A percentile compares a stretch with the other conserved stretches of the same genome.
Evolutionary conservation across 2,113 vertebrate genomes (phyloP).

Genomic region (Anoplopoma fimbria): DNA sequence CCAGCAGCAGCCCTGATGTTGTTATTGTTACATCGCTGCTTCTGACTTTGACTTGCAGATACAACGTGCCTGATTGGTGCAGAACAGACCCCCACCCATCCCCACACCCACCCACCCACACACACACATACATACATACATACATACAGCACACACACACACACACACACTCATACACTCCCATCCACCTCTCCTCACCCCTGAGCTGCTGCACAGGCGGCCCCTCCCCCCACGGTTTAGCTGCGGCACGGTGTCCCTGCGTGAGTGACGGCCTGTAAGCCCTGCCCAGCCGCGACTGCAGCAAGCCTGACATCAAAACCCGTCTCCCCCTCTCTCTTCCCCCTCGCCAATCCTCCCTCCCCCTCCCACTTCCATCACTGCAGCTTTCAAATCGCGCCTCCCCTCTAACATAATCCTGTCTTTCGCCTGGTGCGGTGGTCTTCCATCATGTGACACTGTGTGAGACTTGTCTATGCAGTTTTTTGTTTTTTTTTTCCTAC

Average conservation of each 20-base stretch:
- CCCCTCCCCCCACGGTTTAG: constrained; percentile 70
- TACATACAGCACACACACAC: not conserved
- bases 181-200: constrained; percentile 30
- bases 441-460: constrained; percentile 30
- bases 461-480: not conserved
- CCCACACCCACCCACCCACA: not conserved
- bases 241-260: constrained; percentile 68
- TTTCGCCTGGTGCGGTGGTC: constrained; percentile 41
- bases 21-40: constrained; percentile 38
- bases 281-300: constrained; percentile 77
- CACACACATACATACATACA: not conserved
- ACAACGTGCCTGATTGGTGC: constrained; percentile 49
- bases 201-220: constrained; percentile 52
- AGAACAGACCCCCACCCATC: constrained; percentile 38
- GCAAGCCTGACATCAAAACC: constrained; percentile 75
- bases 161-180: not conserved
- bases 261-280: constrained; percentile 67
- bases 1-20: constrained; percentile 36
- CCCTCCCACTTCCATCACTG: constrained; percentile 59
- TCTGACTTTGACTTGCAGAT: constrained; percentile 35
- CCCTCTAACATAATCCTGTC: constrained; percentile 61
- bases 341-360: not conserved
- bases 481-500: not conserved
- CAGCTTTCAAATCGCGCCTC: constrained; percentile 69
- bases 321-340: constrained; percentile 18